phyloP scores from a whole-genome alignment of 1,140 invertebrate species.

The Aphaenogaster ashmeadi region DNA sequence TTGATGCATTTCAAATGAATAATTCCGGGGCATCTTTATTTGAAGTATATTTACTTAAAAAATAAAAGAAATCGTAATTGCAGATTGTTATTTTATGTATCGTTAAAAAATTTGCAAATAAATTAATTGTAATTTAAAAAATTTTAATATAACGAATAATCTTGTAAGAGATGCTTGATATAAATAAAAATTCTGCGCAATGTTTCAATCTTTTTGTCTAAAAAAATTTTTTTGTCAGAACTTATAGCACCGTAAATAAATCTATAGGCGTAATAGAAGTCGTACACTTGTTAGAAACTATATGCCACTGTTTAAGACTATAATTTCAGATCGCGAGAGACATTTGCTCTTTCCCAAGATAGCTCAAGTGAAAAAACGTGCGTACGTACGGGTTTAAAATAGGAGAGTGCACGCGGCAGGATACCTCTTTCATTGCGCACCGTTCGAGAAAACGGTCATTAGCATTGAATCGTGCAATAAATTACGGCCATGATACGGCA shows the following conservation, averaged over 20 bases:
- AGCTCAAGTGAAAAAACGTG: slow-evolving; percentile 17
- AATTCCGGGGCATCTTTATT: neutral
- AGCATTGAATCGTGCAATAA: slow-evolving; percentile 64
- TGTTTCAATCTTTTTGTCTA: neutral
- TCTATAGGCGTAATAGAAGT: neutral
- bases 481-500: slow-evolving; percentile 58
- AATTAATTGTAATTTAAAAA: slow-evolving; percentile 1
- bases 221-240: neutral
- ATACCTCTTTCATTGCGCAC: slow-evolving; percentile 55
- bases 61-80: neutral
- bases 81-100: neutral
- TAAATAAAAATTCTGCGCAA: neutral
- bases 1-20: neutral
- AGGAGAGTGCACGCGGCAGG: slow-evolving; percentile 27
- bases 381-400: slow-evolving; percentile 38
- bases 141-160: slow-evolving; percentile 5
- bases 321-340: slow-evolving; percentile 39
- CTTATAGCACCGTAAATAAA: neutral
- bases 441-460: slow-evolving; percentile 57
- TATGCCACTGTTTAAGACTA: slow-evolving; percentile 10
- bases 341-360: slow-evolving; percentile 18
- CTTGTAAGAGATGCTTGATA: neutral
- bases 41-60: neutral
- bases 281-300: neutral
- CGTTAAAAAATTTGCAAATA: neutral